These are phyloP conservation scores for Lagocephalus sceleratus DNA, from an alignment of 2,797 vertebrate genomes.

Conservation along the genomic window DNA sequence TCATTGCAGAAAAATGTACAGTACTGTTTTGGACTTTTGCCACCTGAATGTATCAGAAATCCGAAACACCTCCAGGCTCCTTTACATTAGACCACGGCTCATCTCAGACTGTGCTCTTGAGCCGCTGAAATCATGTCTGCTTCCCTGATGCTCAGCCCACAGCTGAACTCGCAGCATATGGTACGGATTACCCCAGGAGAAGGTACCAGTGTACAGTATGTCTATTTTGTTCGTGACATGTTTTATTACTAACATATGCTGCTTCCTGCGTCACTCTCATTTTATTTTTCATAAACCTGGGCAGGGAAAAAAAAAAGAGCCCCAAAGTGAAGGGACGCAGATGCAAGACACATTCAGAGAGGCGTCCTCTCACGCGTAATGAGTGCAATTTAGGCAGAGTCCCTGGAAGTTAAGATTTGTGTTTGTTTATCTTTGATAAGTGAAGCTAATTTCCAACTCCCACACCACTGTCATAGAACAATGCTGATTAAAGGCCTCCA, in stretches of 20 bases:
- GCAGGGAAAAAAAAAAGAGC: slow-evolving; percentile 41
- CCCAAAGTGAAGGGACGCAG: slow-evolving; percentile 20
- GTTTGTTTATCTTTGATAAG: slow-evolving; percentile 15
- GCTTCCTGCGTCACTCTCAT: slow-evolving; percentile 40
- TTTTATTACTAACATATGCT: slow-evolving; percentile 72
- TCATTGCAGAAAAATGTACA: no score
- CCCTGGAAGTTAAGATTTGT: background rate
- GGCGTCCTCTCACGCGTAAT: background rate
- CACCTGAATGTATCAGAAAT: no score
- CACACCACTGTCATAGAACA: slow-evolving; percentile 24
- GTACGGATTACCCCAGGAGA: slow-evolving; percentile 64
- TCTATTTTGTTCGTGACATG: slow-evolving; percentile 51
- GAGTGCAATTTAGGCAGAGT: slow-evolving; percentile 10
- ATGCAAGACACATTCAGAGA: no score
- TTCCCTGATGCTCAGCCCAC: slow-evolving; percentile 48
- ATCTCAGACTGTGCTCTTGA: no score
- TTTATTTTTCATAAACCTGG: slow-evolving; percentile 36
- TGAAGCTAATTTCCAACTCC: slow-evolving; percentile 25
- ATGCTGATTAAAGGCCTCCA: slow-evolving; percentile 26
- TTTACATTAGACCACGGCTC: no score
- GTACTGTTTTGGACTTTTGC: no score
- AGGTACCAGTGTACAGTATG: slow-evolving; percentile 52
- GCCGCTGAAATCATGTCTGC: no score
- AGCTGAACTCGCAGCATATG: slow-evolving; percentile 62
- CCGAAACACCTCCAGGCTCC: no score